Conservation (phyloP, 2,113 vertebrate species). For the Meles meles region DNA sequence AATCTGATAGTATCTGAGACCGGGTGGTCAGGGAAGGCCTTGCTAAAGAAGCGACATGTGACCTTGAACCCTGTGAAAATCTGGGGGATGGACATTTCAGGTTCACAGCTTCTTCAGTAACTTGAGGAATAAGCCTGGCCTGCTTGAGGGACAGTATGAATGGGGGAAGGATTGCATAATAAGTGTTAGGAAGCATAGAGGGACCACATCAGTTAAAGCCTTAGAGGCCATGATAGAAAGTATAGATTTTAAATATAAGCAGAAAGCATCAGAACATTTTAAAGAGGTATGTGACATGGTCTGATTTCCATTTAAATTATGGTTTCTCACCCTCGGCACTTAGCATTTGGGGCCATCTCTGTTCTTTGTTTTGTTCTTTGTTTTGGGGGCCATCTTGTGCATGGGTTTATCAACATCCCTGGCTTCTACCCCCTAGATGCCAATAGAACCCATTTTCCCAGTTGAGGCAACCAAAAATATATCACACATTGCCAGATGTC, state of each 20-base stretch:
- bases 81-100: background rate
- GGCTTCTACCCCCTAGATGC: background rate
- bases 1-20: background rate
- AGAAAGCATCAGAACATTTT: background rate
- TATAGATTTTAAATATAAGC: background rate
- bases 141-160: background rate
- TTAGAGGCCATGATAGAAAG: background rate
- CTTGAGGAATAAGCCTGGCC: background rate
- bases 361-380: background rate
- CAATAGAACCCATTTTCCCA: background rate
- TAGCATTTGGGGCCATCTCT: background rate
- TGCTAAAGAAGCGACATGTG: background rate
- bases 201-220: background rate
- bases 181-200: background rate
- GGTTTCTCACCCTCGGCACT: background rate
- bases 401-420: background rate
- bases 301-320: background rate
- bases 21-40: background rate
- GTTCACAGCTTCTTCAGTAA: background rate
- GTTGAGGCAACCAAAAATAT: background rate
- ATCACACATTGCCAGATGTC: background rate
- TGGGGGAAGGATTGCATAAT: background rate
- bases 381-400: background rate
- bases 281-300: background rate
- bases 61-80: background rate